Percentiles rank a stretch among this genome's conserved stretches.
These are phyloP conservation scores for Colostygia pectinataria DNA, from an alignment of 2,888 invertebrate species.

Conservation along the genomic window DNA sequence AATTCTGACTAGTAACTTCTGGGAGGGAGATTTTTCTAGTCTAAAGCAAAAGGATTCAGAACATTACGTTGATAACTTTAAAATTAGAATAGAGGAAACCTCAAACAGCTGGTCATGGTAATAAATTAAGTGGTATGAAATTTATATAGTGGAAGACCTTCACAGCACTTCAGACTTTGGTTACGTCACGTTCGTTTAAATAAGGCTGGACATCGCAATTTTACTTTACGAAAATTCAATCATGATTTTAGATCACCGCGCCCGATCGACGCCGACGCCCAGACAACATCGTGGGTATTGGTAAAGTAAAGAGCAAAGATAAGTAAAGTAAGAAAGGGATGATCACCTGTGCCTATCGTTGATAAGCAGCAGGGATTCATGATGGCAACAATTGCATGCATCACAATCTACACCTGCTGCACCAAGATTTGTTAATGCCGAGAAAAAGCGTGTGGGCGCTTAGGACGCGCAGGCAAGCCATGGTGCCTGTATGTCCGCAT, in stretches of 20 bases:
- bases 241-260: background rate
- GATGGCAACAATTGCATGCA: too few species aligned
- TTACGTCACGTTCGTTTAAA: conserved; percentile 9
- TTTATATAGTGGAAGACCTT: conserved; percentile 28
- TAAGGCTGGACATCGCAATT: conserved; percentile 1
- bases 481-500: too few species aligned
- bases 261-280: background rate
- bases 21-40: background rate
- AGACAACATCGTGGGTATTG: too few species aligned
- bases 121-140: conserved; percentile 22
- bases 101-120: conserved; percentile 17
- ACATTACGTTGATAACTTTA: background rate
- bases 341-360: too few species aligned
- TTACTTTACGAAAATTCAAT: conserved; percentile 1
- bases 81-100: conserved; percentile 5
- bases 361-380: too few species aligned
- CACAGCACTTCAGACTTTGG: conserved; percentile 17
- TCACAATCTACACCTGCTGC: too few species aligned
- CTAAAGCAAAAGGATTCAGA: background rate
- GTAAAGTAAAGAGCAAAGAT: too few species aligned
- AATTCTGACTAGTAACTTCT: background rate
- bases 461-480: too few species aligned
- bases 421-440: too few species aligned
- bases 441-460: too few species aligned
- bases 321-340: too few species aligned